Percentiles rank a stretch among this genome's conserved stretches.
These are phyloP conservation scores for Tachypleus tridentatus DNA, from an alignment of 1,140 invertebrate genomes.

Conservation along the genomic window DNA sequence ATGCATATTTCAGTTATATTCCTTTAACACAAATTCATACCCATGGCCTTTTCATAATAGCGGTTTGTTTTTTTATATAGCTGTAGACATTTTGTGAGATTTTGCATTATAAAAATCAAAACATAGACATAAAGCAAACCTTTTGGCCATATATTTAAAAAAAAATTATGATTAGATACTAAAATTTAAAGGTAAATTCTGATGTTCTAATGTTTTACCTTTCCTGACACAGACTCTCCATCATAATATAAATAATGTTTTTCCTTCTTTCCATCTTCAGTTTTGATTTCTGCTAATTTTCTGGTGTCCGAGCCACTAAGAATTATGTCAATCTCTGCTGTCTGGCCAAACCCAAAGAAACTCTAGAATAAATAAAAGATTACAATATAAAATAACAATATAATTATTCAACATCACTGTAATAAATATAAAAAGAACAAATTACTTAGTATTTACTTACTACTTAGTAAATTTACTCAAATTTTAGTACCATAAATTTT, in stretches of 20 bases:
- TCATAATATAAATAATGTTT: conserved; percentile 91
- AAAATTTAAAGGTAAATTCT: not conserved
- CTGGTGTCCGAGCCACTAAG: conserved; percentile 82
- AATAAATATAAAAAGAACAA: too few species aligned
- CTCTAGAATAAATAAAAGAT: conserved; percentile 3
- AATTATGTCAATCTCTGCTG: conserved; percentile 93
- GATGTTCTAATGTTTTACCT: conserved; percentile 32
- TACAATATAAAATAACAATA: too few species aligned
- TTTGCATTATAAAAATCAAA: too few species aligned
- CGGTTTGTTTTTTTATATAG: too few species aligned
- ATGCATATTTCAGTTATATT: too few species aligned
- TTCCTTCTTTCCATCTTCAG: conserved; percentile 95
- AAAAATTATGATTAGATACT: not conserved
- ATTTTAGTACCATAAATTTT: too few species aligned
- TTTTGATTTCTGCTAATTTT: conserved; percentile 91
- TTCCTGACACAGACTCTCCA: conserved; percentile 94
- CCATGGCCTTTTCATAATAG: too few species aligned
- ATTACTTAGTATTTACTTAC: too few species aligned
- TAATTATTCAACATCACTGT: too few species aligned
- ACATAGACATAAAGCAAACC: not conserved
- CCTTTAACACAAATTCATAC: too few species aligned
- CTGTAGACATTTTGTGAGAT: too few species aligned
- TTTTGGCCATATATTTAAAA: not conserved
- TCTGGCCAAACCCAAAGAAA: conserved; percentile 98
- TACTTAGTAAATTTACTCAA: too few species aligned